These are phyloP conservation scores for Panurus biarmicus DNA, from an alignment of 2,113 vertebrate species.

Conservation along the genomic window DNA sequence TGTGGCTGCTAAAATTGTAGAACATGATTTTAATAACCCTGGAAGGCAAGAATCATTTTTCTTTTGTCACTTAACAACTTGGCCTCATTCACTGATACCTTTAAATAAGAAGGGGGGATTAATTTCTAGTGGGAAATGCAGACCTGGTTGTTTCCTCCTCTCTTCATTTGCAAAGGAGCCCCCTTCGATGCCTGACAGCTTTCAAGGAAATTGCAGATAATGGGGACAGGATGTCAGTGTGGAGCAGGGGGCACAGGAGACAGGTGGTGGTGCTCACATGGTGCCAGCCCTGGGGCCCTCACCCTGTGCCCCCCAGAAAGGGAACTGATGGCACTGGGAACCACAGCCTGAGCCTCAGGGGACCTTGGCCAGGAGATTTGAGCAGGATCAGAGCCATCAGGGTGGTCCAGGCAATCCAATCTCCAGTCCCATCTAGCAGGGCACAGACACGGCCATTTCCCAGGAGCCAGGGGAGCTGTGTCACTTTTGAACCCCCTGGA, in stretches of 20 bases:
- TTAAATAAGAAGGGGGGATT: conserved; percentile 54
- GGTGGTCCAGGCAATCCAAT: rapidly evolving
- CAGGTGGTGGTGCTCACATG: not conserved
- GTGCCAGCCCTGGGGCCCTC: not conserved
- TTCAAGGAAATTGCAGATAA: conserved; percentile 7
- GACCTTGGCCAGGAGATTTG: not conserved
- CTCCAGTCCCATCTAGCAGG: rapidly evolving
- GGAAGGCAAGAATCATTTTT: conserved; percentile 75
- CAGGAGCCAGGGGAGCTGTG: not conserved
- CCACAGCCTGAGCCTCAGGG: not conserved
- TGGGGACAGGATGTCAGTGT: not conserved
- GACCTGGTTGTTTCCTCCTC: conserved; percentile 9
- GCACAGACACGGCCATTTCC: rapidly evolving
- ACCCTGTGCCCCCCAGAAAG: not conserved
- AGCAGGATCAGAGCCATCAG: rapidly evolving
- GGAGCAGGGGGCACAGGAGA: not conserved
- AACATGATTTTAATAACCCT: conserved; percentile 81
- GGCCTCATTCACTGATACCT: conserved; percentile 54
- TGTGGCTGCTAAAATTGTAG: conserved; percentile 71
- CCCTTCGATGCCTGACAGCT: not conserved
- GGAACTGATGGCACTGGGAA: not conserved
- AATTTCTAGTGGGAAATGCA: conserved; percentile 29
- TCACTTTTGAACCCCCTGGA: not conserved
- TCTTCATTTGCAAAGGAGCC: not conserved
- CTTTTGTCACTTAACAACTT: conserved; percentile 76